These are phyloP conservation scores for Holcopasites calliopsidis DNA, from an alignment of 1,140 invertebrate species.

Conservation along the genomic window DNA sequence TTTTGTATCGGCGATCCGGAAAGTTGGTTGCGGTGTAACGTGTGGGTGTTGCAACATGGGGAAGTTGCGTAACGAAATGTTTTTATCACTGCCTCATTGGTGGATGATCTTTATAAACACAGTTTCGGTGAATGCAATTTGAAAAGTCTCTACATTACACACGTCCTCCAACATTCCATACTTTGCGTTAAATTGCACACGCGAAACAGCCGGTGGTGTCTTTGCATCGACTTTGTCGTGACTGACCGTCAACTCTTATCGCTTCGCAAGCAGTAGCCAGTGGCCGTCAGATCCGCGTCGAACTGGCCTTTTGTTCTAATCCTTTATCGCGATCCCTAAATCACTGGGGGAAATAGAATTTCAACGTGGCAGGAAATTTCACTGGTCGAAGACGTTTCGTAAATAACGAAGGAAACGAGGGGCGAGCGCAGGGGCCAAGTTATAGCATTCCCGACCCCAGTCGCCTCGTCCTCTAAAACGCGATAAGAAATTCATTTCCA, in stretches of 20 bases:
- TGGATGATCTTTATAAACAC: no score
- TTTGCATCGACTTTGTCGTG: no score
- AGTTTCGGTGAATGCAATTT: no score
- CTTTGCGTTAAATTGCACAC: no score
- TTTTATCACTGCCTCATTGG: background rate
- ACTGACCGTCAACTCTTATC: no score
- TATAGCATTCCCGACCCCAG: conserved; percentile 8
- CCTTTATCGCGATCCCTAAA: conserved; percentile 5
- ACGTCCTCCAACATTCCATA: no score
- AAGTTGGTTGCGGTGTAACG: background rate
- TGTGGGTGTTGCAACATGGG: background rate
- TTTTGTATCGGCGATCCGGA: background rate
- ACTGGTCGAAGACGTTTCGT: conserved; percentile 11
- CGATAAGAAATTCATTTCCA: conserved; percentile 41
- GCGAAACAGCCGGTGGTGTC: no score
- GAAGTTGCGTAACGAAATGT: background rate
- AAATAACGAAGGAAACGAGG: conserved; percentile 33
- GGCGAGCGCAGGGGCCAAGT: background rate
- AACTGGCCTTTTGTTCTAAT: background rate
- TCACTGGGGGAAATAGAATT: conserved; percentile 14
- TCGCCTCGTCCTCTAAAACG: no score
- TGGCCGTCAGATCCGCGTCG: no score
- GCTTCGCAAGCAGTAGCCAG: no score
- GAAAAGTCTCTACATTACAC: no score
- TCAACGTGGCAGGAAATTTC: conserved; percentile 20